phyloP scores from a whole-genome alignment of 2,113 vertebrate species.

The Pardalotus punctatus region DNA sequence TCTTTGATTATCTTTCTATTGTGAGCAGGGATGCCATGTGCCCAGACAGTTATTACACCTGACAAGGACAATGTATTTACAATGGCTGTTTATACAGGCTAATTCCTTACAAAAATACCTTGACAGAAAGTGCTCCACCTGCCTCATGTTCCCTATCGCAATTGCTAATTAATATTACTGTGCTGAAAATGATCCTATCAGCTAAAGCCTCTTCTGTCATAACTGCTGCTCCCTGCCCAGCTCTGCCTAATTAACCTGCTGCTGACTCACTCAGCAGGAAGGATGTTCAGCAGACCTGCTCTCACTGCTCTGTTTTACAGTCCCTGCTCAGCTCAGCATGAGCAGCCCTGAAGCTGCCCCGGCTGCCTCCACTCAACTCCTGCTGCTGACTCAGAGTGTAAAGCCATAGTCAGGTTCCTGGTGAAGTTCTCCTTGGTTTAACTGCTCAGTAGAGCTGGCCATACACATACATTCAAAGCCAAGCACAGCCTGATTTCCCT shows the following conservation, averaged over 20 bases:
- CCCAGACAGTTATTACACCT: slow-evolving; percentile 65
- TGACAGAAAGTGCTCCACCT: slow-evolving; percentile 40
- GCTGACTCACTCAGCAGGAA: not conserved
- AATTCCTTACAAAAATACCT: slow-evolving; percentile 74
- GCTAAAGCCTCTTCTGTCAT: slow-evolving; percentile 16
- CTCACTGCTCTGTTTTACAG: not conserved
- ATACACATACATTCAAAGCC: not conserved
- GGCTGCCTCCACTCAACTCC: not conserved
- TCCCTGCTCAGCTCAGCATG: not conserved
- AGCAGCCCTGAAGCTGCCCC: not conserved
- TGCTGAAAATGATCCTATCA: slow-evolving; percentile 50
- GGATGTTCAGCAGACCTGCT: not conserved
- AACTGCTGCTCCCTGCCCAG: slow-evolving; percentile 23
- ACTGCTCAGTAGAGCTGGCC: not conserved
- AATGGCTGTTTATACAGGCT: slow-evolving; percentile 64
- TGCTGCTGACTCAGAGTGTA: not conserved
- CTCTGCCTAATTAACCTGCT: slow-evolving; percentile 13
- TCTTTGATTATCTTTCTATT: slow-evolving; percentile 68
- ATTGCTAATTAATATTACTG: slow-evolving; percentile 48
- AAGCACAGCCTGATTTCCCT: not conserved
- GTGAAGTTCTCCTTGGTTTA: not conserved
- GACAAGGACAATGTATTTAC: slow-evolving; percentile 66
- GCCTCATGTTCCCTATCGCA: slow-evolving; percentile 37
- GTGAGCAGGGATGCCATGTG: slow-evolving; percentile 43
- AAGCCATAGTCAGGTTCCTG: not conserved